Conservation (phyloP, 1,140 invertebrate species). For the Trichomalopsis sarcophagae region DNA sequence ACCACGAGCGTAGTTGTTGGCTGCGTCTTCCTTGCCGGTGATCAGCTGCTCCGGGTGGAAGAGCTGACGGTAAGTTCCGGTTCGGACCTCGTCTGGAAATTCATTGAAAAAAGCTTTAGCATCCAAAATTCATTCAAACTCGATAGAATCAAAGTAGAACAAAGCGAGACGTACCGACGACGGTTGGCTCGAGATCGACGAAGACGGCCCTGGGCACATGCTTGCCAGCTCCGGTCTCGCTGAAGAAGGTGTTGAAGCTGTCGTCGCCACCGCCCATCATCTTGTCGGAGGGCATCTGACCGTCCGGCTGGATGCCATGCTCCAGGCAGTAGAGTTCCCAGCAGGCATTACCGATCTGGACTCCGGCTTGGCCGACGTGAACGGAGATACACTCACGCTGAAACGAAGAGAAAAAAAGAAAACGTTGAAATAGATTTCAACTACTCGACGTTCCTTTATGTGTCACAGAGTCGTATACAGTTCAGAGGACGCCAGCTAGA, state of each 20-base stretch:
- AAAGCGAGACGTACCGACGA: conserved; percentile 72
- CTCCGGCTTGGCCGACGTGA: conserved; percentile 82
- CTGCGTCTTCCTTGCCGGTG: conserved; percentile 86
- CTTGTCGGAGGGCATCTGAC: conserved; percentile 73
- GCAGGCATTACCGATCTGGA: conserved; percentile 86
- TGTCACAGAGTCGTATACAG: too few species aligned
- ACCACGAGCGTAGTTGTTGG: conserved; percentile 89
- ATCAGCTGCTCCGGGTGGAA: conserved; percentile 87
- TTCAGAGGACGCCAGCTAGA: too few species aligned
- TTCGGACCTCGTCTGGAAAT: conserved; percentile 80
- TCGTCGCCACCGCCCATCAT: conserved; percentile 57
- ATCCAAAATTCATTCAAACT: background rate
- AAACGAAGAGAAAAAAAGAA: conserved; percentile 34
- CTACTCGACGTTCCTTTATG: background rate
- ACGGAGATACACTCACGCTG: conserved; percentile 82
- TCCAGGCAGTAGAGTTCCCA: conserved; percentile 88
- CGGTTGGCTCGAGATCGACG: conserved; percentile 82
- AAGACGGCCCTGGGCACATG: conserved; percentile 81
- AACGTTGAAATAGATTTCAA: background rate
- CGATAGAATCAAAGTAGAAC: background rate
- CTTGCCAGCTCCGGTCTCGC: conserved; percentile 73
- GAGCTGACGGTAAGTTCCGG: conserved; percentile 82
- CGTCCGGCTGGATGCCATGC: conserved; percentile 89
- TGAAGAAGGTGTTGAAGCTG: conserved; percentile 66
- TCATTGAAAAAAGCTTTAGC: background rate